Base-by-base conservation (phyloP, 2,888 invertebrate genomes). In the Coelinius sp. region DNA sequence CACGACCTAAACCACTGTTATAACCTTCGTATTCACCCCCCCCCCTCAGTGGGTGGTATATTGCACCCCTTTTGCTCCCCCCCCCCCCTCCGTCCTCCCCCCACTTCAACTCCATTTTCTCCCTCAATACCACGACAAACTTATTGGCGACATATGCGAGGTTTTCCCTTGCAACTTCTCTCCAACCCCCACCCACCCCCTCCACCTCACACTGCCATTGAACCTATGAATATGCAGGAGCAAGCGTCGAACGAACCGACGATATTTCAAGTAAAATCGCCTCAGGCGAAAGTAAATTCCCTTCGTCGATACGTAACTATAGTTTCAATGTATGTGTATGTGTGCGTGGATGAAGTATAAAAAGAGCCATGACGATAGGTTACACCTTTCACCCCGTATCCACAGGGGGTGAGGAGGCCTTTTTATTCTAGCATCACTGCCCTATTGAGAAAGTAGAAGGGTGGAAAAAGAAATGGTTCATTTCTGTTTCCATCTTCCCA, bases 201-300 rank as follows among this genome's bases (percentile, higher is more conserved):
- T 49, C 66, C 7, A 17, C 22, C 56, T 14, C 24, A 8, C 31
- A 10, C n/a, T 62, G 22, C 56, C 69, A 56, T 65, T 65, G 62
- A 64, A 65, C 56, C 70, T 76, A 85, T 85, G 85, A 85, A 85
- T 85, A 85, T 85, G 80, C 84, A 85, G 80, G 78, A 81, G 80
- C 77, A 70, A 74, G 76, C 75, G 72, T 77, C 77, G 80, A 79
- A 82, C 83, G 81, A 82, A 78, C 79, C 80, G 77, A 79, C 79
- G 77, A 83, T 85, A 84, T 84, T 82, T 82, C 81, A 24, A 79
- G 78, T 71, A 72, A 68, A 75, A 75, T 74, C 71, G 78, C 79
- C 76, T 69, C 62, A 46, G 71, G 79, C 78, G 68, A 79, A 77
- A 79, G 74, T 77, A 82, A 82, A 83, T 82, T 80, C 73, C 75